phyloP scores from a whole-genome alignment of 1,140 invertebrate genomes.

The Paramacrobiotus metropolitanus region DNA sequence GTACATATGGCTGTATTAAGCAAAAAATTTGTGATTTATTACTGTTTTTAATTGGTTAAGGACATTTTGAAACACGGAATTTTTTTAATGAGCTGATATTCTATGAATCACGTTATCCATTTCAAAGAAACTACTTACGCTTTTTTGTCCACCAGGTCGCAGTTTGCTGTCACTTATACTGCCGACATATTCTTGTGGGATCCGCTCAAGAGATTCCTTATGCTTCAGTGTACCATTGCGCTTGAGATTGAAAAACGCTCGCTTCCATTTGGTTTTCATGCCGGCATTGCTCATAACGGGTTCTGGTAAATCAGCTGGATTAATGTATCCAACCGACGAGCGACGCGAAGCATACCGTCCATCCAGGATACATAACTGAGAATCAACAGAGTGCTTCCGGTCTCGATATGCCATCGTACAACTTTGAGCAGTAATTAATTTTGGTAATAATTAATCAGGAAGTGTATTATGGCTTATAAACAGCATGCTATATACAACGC shows the following conservation, averaged over 20 bases:
- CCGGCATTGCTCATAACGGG: background rate
- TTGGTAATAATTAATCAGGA: too few species aligned
- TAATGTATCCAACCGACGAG: background rate
- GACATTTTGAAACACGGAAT: too few species aligned
- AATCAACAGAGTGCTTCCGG: too few species aligned
- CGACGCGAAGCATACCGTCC: background rate
- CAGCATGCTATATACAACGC: too few species aligned
- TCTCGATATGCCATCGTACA: too few species aligned
- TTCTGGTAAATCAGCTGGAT: background rate
- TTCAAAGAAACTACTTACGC: background rate
- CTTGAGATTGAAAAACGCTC: background rate
- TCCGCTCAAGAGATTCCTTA: background rate
- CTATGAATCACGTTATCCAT: too few species aligned
- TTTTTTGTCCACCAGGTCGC: background rate
- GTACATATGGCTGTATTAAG: too few species aligned
- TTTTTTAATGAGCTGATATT: too few species aligned
- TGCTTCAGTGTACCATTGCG: background rate
- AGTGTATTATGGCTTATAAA: too few species aligned
- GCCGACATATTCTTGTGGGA: background rate
- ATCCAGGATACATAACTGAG: background rate
- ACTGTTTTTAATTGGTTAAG: too few species aligned
- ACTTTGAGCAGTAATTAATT: too few species aligned
- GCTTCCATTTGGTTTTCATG: background rate
- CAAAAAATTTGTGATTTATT: too few species aligned
- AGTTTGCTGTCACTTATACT: background rate